Evolutionary conservation across 64 coral and sea anemone genomes (phyloP).

Genomic region (Platygyra sinensis): DNA sequence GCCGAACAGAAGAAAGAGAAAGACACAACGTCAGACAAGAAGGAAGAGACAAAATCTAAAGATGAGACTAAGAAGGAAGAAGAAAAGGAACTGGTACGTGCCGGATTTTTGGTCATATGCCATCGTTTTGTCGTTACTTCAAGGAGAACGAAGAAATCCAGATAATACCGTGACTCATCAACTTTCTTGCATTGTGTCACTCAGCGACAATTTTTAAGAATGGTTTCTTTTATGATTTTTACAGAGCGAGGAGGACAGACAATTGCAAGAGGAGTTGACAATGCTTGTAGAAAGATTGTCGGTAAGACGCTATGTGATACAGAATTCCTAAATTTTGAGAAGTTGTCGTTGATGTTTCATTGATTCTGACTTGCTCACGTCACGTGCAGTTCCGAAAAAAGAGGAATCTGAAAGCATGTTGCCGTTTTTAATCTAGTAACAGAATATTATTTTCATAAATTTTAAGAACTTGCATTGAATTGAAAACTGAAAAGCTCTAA

Average conservation of each 20-base stretch:
- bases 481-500: no score
- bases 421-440: no score
- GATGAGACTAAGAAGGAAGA: conserved; percentile 95
- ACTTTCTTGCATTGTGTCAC: neutral
- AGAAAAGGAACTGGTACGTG: conserved; percentile 76
- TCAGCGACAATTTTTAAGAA: neutral
- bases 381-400: no score
- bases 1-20: conserved; percentile 77
- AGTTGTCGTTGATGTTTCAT: no score
- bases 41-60: conserved; percentile 83
- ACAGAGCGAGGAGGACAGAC: conserved; percentile 92
- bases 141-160: neutral
- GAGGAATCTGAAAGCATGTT: no score
- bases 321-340: no score
- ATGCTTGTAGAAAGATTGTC: conserved; percentile 95
- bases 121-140: neutral
- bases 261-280: conserved; percentile 91
- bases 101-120: neutral
- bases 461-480: no score
- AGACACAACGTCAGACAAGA: conserved; percentile 73
- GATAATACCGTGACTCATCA: conserved; percentile 45
- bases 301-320: conserved; percentile 29
- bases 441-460: no score
- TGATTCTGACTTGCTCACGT: no score
- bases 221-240: neutral